A percentile compares a stretch with the other conserved stretches of the same genome.
Evolutionary conservation across 2,113 vertebrate species (phyloP).

Genomic region (Lepisosteus oculatus): DNA sequence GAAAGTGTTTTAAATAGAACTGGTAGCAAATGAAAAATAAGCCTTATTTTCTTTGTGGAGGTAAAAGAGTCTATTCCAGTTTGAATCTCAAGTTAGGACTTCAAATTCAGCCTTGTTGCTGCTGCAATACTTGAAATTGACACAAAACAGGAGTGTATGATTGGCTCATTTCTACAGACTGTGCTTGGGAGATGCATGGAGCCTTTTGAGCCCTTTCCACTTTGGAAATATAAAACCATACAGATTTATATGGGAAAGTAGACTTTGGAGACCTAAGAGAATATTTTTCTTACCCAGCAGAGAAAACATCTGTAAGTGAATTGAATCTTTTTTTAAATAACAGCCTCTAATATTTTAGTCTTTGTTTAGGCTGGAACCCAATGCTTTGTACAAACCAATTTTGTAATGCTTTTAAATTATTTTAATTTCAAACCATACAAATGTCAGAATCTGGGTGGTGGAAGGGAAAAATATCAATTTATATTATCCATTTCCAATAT

Average conservation of each 20-base stretch:
- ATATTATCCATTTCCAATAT: background rate
- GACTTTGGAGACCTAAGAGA: background rate
- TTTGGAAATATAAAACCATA: background rate
- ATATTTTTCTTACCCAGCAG: background rate
- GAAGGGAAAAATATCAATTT: background rate
- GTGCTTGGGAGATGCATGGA: too few species aligned
- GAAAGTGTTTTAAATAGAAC: too few species aligned
- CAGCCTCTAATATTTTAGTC: conserved; percentile 8
- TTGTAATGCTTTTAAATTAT: background rate
- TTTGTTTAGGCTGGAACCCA: background rate
- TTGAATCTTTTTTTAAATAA: conserved; percentile 15
- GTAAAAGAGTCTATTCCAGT: too few species aligned
- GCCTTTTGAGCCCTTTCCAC: background rate
- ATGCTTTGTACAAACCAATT: conserved; percentile 16
- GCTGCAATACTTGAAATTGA: too few species aligned
- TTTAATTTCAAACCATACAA: background rate
- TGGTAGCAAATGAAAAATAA: too few species aligned
- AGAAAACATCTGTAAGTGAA: background rate
- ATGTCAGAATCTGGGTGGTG: background rate
- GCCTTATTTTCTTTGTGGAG: too few species aligned
- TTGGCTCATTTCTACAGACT: background rate
- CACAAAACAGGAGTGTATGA: background rate
- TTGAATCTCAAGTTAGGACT: too few species aligned
- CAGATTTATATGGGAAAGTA: conserved; percentile 8
- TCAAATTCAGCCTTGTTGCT: too few species aligned